Evolutionary conservation across 1,140 invertebrate species (phyloP).

Genomic region (Drosophila burlai): DNA sequence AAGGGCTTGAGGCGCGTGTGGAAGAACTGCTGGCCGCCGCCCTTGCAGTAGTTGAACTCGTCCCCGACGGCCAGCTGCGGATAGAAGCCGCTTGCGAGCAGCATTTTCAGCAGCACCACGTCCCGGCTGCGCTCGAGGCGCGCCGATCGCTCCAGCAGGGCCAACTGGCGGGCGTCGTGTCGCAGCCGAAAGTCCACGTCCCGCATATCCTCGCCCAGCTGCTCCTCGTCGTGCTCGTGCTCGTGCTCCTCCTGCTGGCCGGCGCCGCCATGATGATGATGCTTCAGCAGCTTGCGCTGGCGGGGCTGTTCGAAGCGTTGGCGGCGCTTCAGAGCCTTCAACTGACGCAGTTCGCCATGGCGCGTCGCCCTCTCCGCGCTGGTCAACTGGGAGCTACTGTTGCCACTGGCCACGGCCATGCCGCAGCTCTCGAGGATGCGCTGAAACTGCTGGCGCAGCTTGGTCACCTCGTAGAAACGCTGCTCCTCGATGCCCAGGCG

Average conservation of each 20-base stretch:
- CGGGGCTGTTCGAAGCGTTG: slow-evolving; percentile 87
- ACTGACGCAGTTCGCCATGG: slow-evolving; percentile 94
- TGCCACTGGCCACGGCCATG: slow-evolving; percentile 82
- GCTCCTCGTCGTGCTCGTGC: slow-evolving; percentile 87
- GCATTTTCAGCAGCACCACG: slow-evolving; percentile 94
- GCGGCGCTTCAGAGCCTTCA: slow-evolving; percentile 92
- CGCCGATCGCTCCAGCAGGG: slow-evolving; percentile 70
- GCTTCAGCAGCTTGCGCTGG: slow-evolving; percentile 91
- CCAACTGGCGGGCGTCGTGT: slow-evolving; percentile 90
- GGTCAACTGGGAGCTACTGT: slow-evolving; percentile 85
- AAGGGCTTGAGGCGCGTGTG: slow-evolving; percentile 97
- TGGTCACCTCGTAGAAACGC: slow-evolving; percentile 97
- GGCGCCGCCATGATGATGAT: slow-evolving; percentile 4
- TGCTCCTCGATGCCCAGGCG: slow-evolving; percentile 97
- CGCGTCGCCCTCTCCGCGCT: slow-evolving; percentile 92
- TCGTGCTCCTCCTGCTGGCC: slow-evolving; percentile 79
- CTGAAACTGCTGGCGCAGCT: slow-evolving; percentile 95
- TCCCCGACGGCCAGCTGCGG: slow-evolving; percentile 96
- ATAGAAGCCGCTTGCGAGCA: slow-evolving; percentile 96
- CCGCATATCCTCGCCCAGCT: slow-evolving; percentile 90
- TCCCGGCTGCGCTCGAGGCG: slow-evolving; percentile 92
- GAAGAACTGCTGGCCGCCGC: slow-evolving; percentile 94
- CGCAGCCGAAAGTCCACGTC: slow-evolving; percentile 96
- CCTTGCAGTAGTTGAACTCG: slow-evolving; percentile 96
- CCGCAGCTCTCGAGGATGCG: slow-evolving; percentile 92